Evolutionary conservation across 2,797 vertebrate genomes (phyloP).

Genomic region (Molossus alvarezi): DNA sequence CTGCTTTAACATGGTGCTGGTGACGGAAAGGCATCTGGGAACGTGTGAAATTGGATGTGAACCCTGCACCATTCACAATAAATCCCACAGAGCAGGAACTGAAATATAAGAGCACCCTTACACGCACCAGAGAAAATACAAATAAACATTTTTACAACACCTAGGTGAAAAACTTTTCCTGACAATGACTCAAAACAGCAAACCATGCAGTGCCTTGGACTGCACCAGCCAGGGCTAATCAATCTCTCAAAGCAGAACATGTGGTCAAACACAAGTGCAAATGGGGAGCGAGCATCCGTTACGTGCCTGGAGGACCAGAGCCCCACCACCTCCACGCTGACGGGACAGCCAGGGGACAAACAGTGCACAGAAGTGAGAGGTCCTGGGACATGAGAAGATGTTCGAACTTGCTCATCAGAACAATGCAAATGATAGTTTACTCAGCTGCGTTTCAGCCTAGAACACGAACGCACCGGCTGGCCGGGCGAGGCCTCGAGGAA

Average conservation of each 20-base stretch:
- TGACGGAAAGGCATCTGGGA: rapidly evolving
- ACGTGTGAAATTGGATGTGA: too few species aligned
- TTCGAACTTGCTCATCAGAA: background rate
- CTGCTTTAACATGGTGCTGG: background rate
- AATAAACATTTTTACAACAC: background rate
- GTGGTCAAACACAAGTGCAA: background rate
- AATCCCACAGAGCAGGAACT: background rate
- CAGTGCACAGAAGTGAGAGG: background rate
- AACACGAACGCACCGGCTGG: background rate
- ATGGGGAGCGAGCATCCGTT: background rate
- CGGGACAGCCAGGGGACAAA: background rate
- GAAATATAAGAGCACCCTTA: background rate
- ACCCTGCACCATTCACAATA: too few species aligned
- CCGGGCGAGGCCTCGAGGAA: rapidly evolving
- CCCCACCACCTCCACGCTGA: too few species aligned
- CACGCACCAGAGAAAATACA: background rate
- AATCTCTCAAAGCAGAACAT: background rate
- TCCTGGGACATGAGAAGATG: background rate
- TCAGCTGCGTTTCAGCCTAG: background rate
- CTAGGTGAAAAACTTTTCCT: background rate
- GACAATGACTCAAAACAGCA: background rate
- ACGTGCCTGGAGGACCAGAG: background rate
- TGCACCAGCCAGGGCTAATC: background rate
- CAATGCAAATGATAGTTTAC: background rate
- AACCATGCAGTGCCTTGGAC: background rate